Base-by-base conservation (phyloP, 2,888 invertebrate species). In the Meloe dianella region DNA sequence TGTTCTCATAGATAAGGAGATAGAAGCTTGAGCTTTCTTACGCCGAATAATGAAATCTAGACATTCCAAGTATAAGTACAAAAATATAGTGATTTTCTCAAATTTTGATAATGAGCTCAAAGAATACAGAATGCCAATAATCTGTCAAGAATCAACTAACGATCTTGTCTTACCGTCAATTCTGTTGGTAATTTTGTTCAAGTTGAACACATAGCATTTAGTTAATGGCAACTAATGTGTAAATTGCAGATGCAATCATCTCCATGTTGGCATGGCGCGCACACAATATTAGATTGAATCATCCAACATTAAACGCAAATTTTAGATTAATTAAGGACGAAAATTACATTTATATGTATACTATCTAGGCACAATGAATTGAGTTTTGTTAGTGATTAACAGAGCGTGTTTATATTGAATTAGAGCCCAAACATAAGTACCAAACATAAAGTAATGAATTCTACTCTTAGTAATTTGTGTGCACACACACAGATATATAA, bases 381-480 rank as follows among this genome's bases (percentile, higher is more conserved):
- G 24, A 54, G 24, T 54, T 54, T 24, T 54, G 10, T 54, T 24
- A 10, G 54, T 54, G 9, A 54, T 54, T 24, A 54, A 24, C 24
- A 54, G 54, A 54, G 24, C 54, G 24, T 54, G 54, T 54, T 54
- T 24, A 54, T 54, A 54, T 24, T 24, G 54, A 54, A 22, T 54
- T 24, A 24, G 24, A 10, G 4, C 4, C 4, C 12, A 10, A 22
- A 8, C 20, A 47, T 10, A 54, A 24, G 6, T 24, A 24, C 5
- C 24, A 24, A 54, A 24, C 24, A 10, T 17, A 41, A 35, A 35
- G 17, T n/a, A n/a, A 38, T 22, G 9, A 14, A 24, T 6, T 22
- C 22, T 14, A 22, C 54, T 20, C 6, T 20, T 2, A 24, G 6
- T 54, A 12, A 12, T 9, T 24, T 22, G 54, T 24, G 24, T 54